These are phyloP conservation scores for Melipona quadrifasciata DNA, from an alignment of 1,140 invertebrate species.

Conservation along the genomic window DNA sequence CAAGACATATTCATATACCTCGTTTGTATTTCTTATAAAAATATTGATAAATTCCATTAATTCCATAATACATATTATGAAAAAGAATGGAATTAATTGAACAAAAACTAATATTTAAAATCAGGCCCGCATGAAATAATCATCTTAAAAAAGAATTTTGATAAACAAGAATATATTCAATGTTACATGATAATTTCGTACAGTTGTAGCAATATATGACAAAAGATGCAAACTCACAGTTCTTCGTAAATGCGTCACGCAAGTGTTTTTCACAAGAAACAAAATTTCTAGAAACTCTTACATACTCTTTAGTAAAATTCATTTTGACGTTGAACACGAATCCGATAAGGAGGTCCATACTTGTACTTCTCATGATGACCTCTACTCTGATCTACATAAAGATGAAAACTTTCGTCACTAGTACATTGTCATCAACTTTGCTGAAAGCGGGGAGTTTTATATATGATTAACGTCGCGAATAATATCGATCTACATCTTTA, in stretches of 20 bases:
- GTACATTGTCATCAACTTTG: conserved; percentile 20
- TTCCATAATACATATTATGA: not conserved
- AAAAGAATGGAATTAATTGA: not conserved
- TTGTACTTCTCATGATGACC: conserved; percentile 29
- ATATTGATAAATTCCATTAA: not conserved
- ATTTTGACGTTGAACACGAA: not conserved
- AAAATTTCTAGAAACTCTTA: conserved; percentile 16
- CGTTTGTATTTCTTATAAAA: not conserved
- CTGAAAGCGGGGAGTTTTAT: conserved; percentile 4
- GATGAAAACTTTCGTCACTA: conserved; percentile 42
- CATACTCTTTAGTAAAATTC: not conserved
- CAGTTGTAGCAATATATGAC: not conserved
- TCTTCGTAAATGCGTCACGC: not conserved
- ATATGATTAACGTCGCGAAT: not conserved
- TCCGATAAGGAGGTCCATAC: conserved; percentile 31
- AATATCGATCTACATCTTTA: conserved; percentile 4
- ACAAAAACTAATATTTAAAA: not conserved
- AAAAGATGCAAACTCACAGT: not conserved
- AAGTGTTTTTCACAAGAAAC: not conserved
- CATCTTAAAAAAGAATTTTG: not conserved
- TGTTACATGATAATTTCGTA: not conserved
- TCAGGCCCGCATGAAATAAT: not conserved
- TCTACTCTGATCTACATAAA: conserved; percentile 14
- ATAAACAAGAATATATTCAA: not conserved
- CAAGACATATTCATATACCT: no score